phyloP scores from a whole-genome alignment of 2,797 vertebrate genomes.

The Smutsia temminckii region DNA sequence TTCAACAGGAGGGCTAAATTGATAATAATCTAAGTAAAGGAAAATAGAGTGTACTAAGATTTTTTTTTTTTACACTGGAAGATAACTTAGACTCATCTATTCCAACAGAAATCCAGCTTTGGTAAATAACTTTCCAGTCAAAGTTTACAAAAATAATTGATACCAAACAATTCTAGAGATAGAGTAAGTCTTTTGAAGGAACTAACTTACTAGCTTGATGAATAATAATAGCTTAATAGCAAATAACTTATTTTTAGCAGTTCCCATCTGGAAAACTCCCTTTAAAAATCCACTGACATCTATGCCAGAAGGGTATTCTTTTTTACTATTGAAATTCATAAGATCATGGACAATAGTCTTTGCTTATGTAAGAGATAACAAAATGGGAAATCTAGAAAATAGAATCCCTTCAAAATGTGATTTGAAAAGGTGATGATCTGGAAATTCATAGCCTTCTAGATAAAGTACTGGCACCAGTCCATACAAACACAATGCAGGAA shows the following conservation, averaged over 20 bases:
- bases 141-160: not conserved
- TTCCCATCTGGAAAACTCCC: not conserved
- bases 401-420: not conserved
- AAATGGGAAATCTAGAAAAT: not conserved
- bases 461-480: not conserved
- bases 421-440: conserved; percentile 7
- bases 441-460: not conserved
- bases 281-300: not conserved
- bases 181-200: not conserved
- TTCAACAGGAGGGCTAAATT: not conserved
- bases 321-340: not conserved
- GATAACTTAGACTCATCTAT: not conserved
- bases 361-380: not conserved
- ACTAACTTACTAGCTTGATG: not conserved
- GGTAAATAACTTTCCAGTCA: not conserved
- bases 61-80: not conserved
- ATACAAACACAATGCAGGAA: not conserved
- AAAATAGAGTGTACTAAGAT: not conserved
- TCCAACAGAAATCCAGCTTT: not conserved
- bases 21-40: not conserved
- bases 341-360: not conserved
- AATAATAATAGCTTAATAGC: not conserved
- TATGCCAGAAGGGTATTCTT: not conserved
- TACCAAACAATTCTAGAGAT: not conserved
- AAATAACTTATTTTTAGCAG: not conserved